A percentile compares a stretch with the other conserved stretches of the same genome.
phyloP scores from a whole-genome alignment of 2,113 vertebrate species.

The Erythrocercus mccallii region DNA sequence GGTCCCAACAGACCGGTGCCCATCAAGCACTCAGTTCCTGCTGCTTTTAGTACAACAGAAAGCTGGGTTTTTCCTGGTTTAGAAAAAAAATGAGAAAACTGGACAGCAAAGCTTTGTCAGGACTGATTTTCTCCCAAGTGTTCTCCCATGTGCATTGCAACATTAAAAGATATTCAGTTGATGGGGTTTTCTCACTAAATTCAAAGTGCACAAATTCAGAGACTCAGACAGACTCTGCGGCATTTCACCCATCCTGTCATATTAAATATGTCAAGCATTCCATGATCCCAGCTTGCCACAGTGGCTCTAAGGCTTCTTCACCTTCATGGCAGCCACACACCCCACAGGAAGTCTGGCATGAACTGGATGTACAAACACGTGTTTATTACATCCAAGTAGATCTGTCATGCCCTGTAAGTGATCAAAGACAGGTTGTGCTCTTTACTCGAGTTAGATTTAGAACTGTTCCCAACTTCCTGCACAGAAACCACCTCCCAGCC shows the following conservation, averaged over 20 bases:
- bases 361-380: background rate
- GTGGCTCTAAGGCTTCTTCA: background rate
- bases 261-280: accelerated
- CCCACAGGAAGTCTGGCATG: background rate
- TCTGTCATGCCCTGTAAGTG: background rate
- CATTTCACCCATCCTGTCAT: background rate
- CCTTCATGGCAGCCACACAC: background rate
- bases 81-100: background rate
- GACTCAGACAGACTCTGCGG: background rate
- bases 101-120: background rate
- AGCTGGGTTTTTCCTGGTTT: background rate
- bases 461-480: background rate
- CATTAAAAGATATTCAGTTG: background rate
- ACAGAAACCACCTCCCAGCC: background rate
- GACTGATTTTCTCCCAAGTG: accelerated
- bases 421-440: background rate
- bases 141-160: background rate
- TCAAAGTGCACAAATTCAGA: background rate
- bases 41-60: background rate
- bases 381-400: background rate
- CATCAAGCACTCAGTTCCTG: background rate
- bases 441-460: background rate
- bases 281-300: background rate
- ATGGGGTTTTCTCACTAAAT: background rate
- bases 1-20: background rate